Evolutionary conservation across 2,113 vertebrate genomes (phyloP).

Genomic region (Patagioenas fasciata): DNA sequence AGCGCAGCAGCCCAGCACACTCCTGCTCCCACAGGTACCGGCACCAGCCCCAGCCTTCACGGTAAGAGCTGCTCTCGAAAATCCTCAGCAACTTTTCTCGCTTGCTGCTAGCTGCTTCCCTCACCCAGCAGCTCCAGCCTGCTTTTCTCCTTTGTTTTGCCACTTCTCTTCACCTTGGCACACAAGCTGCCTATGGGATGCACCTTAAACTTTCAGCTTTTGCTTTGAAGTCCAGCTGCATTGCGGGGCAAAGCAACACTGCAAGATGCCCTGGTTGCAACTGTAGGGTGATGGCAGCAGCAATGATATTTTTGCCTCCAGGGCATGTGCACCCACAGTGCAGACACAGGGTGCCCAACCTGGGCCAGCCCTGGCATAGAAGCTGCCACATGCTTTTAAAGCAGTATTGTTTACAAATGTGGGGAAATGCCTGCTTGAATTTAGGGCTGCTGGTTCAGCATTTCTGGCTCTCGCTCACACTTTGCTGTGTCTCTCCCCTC

Average conservation of each 20-base stretch:
- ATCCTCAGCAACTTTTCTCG: not conserved
- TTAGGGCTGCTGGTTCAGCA: not conserved
- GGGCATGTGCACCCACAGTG: not conserved
- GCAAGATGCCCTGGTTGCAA: not conserved
- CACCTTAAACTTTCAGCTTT: not conserved
- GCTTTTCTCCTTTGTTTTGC: not conserved
- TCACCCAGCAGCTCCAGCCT: not conserved
- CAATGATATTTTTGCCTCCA: not conserved
- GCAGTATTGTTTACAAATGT: not conserved
- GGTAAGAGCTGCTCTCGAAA: conserved; percentile 53
- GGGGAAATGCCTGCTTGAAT: not conserved
- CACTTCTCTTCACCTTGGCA: not conserved
- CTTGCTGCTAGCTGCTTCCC: not conserved
- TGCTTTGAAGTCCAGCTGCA: not conserved
- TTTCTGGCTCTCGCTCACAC: not conserved
- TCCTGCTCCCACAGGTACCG: conserved; percentile 28
- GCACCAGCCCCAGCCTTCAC: not conserved
- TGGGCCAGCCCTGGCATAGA: not conserved
- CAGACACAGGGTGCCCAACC: not conserved
- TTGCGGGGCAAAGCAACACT: accelerated
- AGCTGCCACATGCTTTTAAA: not conserved
- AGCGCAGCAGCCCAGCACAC: not conserved
- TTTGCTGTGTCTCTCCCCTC: not conserved
- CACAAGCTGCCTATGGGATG: accelerated
- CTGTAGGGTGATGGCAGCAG: not conserved